phyloP scores from a whole-genome alignment of 2,113 vertebrate genomes.

The Phalacrocorax pelagicus region DNA sequence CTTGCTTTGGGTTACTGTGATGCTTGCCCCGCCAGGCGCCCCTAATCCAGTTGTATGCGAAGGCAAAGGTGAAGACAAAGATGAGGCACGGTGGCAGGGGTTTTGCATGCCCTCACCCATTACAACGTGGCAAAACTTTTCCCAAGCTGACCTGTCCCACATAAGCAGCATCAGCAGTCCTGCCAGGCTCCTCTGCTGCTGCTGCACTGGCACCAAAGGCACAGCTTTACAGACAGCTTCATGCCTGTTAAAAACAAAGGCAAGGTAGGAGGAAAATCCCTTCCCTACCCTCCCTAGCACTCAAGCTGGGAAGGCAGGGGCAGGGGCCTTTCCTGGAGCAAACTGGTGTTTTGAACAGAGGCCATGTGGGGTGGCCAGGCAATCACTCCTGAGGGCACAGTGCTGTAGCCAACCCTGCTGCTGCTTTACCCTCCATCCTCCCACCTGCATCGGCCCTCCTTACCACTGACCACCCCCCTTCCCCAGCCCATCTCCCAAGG shows the following conservation, averaged over 20 bases:
- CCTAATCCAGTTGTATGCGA: neutral
- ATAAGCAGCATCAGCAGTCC: neutral
- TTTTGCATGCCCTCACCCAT: neutral
- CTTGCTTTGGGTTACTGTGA: neutral
- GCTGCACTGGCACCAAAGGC: neutral
- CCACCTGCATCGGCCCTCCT: neutral
- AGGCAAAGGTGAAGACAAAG: neutral
- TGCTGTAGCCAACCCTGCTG: neutral
- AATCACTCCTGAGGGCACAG: fast-evolving
- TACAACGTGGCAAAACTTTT: neutral
- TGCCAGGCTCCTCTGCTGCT: neutral
- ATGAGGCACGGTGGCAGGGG: neutral
- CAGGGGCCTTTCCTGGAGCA: neutral
- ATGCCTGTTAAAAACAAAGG: neutral
- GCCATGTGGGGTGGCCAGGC: fast-evolving
- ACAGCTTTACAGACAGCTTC: neutral
- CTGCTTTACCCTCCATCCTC: neutral
- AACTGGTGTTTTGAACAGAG: neutral
- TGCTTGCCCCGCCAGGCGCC: neutral
- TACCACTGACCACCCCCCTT: neutral
- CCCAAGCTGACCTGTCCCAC: neutral
- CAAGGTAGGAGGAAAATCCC: neutral
- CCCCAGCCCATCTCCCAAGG: neutral
- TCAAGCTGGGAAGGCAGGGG: neutral
- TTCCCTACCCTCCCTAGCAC: neutral